Percentiles rank a stretch among this genome's conserved stretches.
phyloP scores from a whole-genome alignment of 35 echinoderm and acorn worm species.

The Apostichopus japonicus region DNA sequence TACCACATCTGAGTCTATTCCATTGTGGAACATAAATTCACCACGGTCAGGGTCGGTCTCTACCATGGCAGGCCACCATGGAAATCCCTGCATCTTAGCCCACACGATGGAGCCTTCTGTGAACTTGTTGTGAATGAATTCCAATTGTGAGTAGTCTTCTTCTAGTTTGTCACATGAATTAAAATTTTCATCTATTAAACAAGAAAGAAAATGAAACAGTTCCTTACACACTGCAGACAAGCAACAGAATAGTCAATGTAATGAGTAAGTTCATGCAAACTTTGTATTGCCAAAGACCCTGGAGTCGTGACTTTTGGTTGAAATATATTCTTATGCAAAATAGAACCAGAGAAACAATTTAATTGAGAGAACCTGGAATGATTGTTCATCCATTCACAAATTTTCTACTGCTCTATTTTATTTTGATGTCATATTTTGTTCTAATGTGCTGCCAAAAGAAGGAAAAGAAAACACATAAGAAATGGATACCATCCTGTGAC shows the following conservation, averaged over 20 bases:
- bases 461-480: too few species aligned
- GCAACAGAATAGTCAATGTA: too few species aligned
- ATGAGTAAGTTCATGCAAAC: too few species aligned
- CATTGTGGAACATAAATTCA: constrained; percentile 53
- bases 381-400: too few species aligned
- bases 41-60: constrained; percentile 90
- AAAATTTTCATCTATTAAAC: constrained; percentile 63
- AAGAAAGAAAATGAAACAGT: constrained; percentile 14
- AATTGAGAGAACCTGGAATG: too few species aligned
- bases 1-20: constrained; percentile 44
- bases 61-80: constrained; percentile 98
- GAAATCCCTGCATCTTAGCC: constrained; percentile 89
- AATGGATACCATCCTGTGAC: too few species aligned
- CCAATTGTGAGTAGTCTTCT: constrained; percentile 67
- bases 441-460: too few species aligned
- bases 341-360: too few species aligned
- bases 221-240: not conserved
- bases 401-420: not conserved
- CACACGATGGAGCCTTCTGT: constrained; percentile 91
- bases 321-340: too few species aligned
- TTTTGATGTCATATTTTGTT: too few species aligned
- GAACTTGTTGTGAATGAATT: constrained; percentile 85
- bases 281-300: too few species aligned
- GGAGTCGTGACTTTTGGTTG: too few species aligned
- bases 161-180: constrained; percentile 85